Base-by-base conservation (phyloP, 2,888 invertebrate genomes). In the Iselma pallidipennis region DNA sequence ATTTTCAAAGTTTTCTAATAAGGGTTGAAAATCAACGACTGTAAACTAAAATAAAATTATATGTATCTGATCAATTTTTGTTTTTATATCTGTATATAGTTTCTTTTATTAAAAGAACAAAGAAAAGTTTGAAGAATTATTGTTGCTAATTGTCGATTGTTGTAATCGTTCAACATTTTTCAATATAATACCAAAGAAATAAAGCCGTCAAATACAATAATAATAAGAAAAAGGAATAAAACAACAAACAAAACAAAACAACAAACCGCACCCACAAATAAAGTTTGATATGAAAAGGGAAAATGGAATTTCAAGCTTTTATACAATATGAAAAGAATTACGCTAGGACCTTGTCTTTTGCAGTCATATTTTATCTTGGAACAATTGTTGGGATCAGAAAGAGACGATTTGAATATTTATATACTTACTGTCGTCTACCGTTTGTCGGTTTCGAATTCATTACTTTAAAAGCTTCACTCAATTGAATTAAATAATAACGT, bases 351-450 rank as follows among this genome's bases (percentile, higher is more conserved):
- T 10, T 37, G 42, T 42, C 42, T 57, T 49, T 53, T 49, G 45
- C 25, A 51, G 60, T 49, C 23, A 49, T 26, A 55, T 53, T 61
- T 61, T 61, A 56, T 61, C 61, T 57, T 45, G 50, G 49, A 57
- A 53, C 61, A 60, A 55, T 60, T 53, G 61, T 61, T 52, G 21
- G 52, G 55, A 55, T 55, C 60, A 52, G 42, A 42, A 56, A 19
- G 49, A 14, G 49, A 48, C 58, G 55, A 37, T 62, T 62, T 62
- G 55, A 57, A 55, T 62, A 62, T 62, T 62, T 62, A 57, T 58
- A 50, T 54, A 25, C 12, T 48, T 37, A 49, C 50, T 53, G 14
- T 31, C 19, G 29, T 19, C 19, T 51, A 19, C 26, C 12, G 26
- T 37, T 50, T 51, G 51, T 26, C 51, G 51, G 51, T 37, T 42